These are phyloP conservation scores for Melanotaenia parkinsoni DNA, from an alignment of 2,797 vertebrate genomes.

Conservation along the genomic window DNA sequence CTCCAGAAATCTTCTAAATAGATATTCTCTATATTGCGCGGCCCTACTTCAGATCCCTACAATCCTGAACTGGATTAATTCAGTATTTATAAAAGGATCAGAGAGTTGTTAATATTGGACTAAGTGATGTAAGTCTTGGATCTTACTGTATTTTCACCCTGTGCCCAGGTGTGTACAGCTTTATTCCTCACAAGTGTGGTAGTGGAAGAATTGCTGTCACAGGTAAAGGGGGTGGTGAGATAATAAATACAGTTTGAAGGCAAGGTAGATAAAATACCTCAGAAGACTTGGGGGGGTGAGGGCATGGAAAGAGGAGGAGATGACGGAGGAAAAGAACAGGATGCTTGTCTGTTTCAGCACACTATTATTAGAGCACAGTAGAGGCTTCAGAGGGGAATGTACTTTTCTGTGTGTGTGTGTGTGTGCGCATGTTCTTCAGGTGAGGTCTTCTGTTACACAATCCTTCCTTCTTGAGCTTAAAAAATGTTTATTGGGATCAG, in stretches of 20 bases:
- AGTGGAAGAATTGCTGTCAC: slow-evolving; percentile 52
- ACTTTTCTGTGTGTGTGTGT: background rate
- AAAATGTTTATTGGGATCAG: slow-evolving; percentile 12
- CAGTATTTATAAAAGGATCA: no score
- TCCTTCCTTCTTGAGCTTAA: background rate
- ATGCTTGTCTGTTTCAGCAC: slow-evolving; percentile 49
- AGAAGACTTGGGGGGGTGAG: slow-evolving; percentile 1
- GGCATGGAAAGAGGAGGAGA: slow-evolving; percentile 45
- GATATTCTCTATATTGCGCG: no score
- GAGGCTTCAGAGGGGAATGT: slow-evolving; percentile 16
- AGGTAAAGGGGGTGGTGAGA: slow-evolving; percentile 15
- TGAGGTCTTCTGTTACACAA: slow-evolving; percentile 43
- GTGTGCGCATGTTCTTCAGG: slow-evolving; percentile 30
- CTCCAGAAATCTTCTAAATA: no score
- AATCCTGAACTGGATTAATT: no score
- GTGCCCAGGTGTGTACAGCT: background rate
- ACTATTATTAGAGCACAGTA: slow-evolving; percentile 57
- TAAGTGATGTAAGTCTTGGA: no score
- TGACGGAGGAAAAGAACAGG: slow-evolving; percentile 29
- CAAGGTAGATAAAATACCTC: slow-evolving; percentile 3
- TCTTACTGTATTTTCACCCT: background rate
- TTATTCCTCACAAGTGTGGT: slow-evolving; percentile 54
- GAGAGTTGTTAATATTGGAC: no score
- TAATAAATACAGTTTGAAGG: slow-evolving; percentile 19
- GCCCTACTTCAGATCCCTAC: no score